Percentiles rank a stretch among this genome's conserved stretches.
Conservation (phyloP, 92 coral and sea anemone genomes). For the Zoanthus gigantus region DNA sequence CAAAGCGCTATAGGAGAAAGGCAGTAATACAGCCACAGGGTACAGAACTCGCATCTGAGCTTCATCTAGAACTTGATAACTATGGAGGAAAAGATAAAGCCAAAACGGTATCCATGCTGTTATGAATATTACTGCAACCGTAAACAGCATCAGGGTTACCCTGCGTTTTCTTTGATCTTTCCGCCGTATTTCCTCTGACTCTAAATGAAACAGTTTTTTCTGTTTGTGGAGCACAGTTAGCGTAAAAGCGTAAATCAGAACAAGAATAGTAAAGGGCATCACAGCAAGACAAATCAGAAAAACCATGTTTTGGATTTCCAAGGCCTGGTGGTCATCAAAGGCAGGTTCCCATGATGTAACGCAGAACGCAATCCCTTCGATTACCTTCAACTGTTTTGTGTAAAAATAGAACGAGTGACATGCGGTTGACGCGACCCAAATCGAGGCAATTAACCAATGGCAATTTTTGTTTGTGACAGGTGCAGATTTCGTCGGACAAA, state of each 20-base stretch:
- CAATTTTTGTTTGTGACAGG: constrained; percentile 34
- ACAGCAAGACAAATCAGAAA: constrained; percentile 22
- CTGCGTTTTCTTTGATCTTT: background rate
- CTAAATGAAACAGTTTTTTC: constrained; percentile 10
- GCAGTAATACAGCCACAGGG: background rate
- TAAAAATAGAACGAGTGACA: constrained; percentile 27
- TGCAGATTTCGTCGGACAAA: background rate
- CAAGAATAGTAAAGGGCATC: constrained; percentile 8
- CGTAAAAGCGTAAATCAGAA: background rate
- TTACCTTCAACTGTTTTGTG: constrained; percentile 7
- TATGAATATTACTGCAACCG: constrained; percentile 30
- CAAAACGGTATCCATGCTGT: constrained; percentile 6
- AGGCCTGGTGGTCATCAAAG: background rate
- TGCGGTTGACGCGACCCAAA: constrained; percentile 29
- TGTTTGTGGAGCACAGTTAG: constrained; percentile 4
- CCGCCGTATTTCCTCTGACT: constrained; percentile 16
- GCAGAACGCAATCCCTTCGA: background rate
- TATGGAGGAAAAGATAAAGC: background rate
- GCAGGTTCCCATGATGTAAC: constrained; percentile 26
- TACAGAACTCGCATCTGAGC: background rate
- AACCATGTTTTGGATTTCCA: constrained; percentile 21
- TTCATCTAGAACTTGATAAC: background rate
- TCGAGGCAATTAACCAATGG: constrained; percentile 8
- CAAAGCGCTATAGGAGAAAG: constrained; percentile 26
- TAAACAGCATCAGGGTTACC: constrained; percentile 14